phyloP scores from a whole-genome alignment of 2,113 vertebrate genomes.

The Todiramphus chloris region DNA sequence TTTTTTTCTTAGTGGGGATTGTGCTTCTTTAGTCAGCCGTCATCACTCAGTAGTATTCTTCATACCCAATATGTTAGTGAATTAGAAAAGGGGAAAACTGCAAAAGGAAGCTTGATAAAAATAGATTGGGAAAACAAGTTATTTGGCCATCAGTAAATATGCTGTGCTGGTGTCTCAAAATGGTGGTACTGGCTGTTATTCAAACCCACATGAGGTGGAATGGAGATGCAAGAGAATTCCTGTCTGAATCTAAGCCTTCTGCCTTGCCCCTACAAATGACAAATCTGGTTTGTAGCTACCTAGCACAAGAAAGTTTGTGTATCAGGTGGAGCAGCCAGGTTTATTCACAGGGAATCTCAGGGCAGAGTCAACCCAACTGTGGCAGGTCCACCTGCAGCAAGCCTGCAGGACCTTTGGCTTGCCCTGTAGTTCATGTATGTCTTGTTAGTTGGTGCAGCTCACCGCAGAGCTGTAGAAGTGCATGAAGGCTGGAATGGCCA shows the following conservation, averaged over 20 bases:
- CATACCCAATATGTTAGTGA: neutral
- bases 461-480: neutral
- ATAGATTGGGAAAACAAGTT: neutral
- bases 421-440: neutral
- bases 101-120: neutral
- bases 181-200: neutral
- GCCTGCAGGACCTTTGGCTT: neutral
- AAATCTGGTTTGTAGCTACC: neutral
- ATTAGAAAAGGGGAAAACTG: neutral
- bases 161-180: neutral
- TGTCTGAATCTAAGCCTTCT: neutral
- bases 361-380: neutral
- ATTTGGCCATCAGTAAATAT: neutral
- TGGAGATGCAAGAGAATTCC: neutral
- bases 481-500: neutral
- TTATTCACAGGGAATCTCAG: neutral
- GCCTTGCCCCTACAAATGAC: neutral
- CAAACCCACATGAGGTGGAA: neutral
- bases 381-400: neutral
- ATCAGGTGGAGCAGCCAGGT: neutral
- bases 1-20: neutral
- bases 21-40: neutral
- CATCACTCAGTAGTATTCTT: neutral
- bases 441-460: neutral
- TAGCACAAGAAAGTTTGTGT: neutral